Conservation (phyloP, 2,888 invertebrate species). For the Acronicta aceris region DNA sequence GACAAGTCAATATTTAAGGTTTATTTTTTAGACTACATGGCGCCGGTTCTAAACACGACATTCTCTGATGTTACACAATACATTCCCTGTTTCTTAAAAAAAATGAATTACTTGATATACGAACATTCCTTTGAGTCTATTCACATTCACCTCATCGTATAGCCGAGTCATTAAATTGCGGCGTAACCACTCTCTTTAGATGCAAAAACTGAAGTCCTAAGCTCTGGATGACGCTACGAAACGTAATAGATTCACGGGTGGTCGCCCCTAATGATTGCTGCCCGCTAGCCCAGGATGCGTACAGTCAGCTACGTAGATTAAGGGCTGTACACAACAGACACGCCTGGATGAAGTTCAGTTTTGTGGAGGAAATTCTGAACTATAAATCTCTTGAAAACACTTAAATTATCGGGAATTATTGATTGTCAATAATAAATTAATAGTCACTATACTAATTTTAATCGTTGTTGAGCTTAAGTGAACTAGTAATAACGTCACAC, state of each 20-base stretch:
- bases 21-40: too few species aligned
- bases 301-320: constrained; percentile 49
- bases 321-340: constrained; percentile 21
- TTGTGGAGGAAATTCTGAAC: constrained; percentile 23
- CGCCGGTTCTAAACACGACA: too few species aligned
- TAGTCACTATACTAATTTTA: background rate
- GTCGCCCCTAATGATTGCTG: constrained; percentile 72
- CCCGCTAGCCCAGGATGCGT: constrained; percentile 53
- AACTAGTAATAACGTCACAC: constrained; percentile 2
- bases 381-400: constrained; percentile 20
- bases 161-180: constrained; percentile 36
- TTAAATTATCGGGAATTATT: constrained; percentile 24
- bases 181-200: constrained; percentile 43
- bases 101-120: background rate
- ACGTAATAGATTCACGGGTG: constrained; percentile 76
- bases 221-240: constrained; percentile 46
- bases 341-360: constrained; percentile 35
- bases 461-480: background rate
- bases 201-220: constrained; percentile 51
- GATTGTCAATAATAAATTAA: background rate
- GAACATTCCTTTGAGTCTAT: constrained; percentile 28
- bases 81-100: constrained; percentile 8
- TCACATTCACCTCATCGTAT: constrained; percentile 36
- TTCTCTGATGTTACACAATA: constrained; percentile 1
- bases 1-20: too few species aligned